Base-by-base conservation (phyloP, 2,113 vertebrate genomes). In the Phylloscopus whistleri region DNA sequence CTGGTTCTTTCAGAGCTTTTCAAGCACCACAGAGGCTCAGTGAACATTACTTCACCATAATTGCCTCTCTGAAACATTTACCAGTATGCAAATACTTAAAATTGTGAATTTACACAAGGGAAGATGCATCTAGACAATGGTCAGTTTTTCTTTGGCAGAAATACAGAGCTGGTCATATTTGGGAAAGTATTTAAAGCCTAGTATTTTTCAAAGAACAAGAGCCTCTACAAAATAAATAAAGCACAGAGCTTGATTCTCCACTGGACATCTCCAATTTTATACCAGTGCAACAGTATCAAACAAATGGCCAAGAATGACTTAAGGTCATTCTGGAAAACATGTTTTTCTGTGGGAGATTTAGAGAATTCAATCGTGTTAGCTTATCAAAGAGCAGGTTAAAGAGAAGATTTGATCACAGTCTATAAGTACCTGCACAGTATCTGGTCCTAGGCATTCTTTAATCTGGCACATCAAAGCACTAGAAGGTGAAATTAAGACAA, bases 361-460 rank as follows among this genome's bases (percentile, higher is more conserved):
- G 58, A 82, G 63, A 87, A 95, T 86, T 80, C 83, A 90, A 72
- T 90, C 53, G 3, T 84, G 83, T 95, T 87, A 96, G 48, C 63
- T 95, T 94, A 94, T 89, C 63, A 88, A 95, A 94, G 72, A 90
- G 77, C 78, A 52, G 82, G 88, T 87, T 91, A 96, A 86, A 84
- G 72, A 85, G 59, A 67, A 90, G 85, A 96, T 94, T 56, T 86
- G 76, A 89, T 91, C 88, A 85, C 80, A 76, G 90, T 35, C 73
- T 94, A 39, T 66, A 95, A 59, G 72, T 26, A 94, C 37, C 56
- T 74, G 66, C 69, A 84, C 46, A 68, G 35, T 88, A 93, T 49
- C 79, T 90, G 46, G 43, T 91, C 76, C n/a, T 41, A 75, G 37
- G 48, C 56, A 60, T 27, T 89, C 83, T 93, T 96, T 95, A 93